Percentiles rank a stretch among this genome's conserved stretches.
Conservation (phyloP, 2,113 vertebrate genomes). For the Cryptomyrus ogoouensis region DNA sequence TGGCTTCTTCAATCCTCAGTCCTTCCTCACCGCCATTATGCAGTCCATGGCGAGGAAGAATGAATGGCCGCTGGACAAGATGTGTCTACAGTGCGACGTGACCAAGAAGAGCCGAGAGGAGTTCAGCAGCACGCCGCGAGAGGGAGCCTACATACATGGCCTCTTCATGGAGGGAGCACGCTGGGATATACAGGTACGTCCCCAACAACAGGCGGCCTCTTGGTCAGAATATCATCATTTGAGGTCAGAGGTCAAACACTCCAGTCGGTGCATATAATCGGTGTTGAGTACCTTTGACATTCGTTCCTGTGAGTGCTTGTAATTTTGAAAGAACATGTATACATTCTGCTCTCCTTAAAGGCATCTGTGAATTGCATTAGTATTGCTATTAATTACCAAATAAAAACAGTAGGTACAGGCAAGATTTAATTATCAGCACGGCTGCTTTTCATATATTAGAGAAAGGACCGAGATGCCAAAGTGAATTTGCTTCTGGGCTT, state of each 20-base stretch:
- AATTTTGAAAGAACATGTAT: constrained; percentile 24
- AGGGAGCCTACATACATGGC: constrained; percentile 80
- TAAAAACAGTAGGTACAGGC: constrained; percentile 50
- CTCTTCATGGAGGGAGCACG: constrained; percentile 89
- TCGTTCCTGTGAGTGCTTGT: neutral
- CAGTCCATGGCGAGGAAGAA: constrained; percentile 79
- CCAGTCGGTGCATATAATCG: neutral
- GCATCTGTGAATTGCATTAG: constrained; percentile 44
- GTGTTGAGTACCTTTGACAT: neutral
- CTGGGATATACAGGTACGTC: constrained; percentile 82
- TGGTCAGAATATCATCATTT: neutral
- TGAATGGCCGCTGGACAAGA: constrained; percentile 85
- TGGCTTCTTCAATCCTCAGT: constrained; percentile 91
- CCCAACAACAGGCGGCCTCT: neutral
- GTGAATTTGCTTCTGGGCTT: constrained; percentile 21
- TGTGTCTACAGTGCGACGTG: constrained; percentile 84
- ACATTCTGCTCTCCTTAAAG: constrained; percentile 43
- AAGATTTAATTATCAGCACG: constrained; percentile 50
- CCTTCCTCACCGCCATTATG: constrained; percentile 91
- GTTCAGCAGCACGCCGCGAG: constrained; percentile 70
- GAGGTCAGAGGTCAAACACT: neutral
- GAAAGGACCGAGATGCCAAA: constrained; percentile 30
- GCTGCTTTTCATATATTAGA: constrained; percentile 51
- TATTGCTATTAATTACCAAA: constrained; percentile 51
- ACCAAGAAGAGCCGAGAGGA: constrained; percentile 85